Percentiles rank a stretch among this genome's conserved stretches.
These are phyloP conservation scores for Sorex araneus DNA, from an alignment of 2,113 vertebrate genomes.

Conservation along the genomic window DNA sequence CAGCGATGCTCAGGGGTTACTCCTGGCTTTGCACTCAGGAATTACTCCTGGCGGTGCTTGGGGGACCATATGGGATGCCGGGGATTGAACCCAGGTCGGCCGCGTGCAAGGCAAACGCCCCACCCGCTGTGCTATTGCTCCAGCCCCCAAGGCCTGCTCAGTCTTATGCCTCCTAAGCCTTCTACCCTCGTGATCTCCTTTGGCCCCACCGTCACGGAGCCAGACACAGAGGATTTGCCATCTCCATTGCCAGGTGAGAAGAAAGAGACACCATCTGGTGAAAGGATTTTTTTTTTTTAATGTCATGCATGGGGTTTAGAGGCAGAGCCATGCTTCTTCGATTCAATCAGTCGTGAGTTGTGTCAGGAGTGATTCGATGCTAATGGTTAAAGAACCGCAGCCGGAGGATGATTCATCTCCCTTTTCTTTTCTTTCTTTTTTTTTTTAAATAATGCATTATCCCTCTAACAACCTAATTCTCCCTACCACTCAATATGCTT, in stretches of 20 bases:
- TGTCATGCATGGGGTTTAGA: slow-evolving; percentile 39
- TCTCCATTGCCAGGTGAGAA: slow-evolving; percentile 60
- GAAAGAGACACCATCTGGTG: slow-evolving; percentile 21
- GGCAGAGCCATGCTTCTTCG: slow-evolving; percentile 42
- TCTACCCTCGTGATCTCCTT: neutral
- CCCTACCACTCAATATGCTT: neutral
- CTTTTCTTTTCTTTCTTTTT: neutral
- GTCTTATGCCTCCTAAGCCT: neutral
- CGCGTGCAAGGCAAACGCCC: too few relatives aligned
- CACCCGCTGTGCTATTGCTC: too few relatives aligned
- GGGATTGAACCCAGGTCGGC: too few relatives aligned
- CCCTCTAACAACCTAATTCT: slow-evolving; percentile 65
- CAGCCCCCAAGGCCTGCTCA: too few relatives aligned
- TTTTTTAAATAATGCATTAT: slow-evolving; percentile 62
- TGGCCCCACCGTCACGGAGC: neutral
- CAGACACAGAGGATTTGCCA: slow-evolving; percentile 4
- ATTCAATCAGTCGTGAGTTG: slow-evolving; percentile 57
- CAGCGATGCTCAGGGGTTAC: too few relatives aligned
- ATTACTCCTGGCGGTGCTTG: too few relatives aligned
- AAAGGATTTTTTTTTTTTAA: slow-evolving; percentile 23
- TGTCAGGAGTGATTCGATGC: slow-evolving; percentile 55
- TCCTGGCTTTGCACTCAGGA: too few relatives aligned
- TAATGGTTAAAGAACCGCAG: slow-evolving; percentile 43
- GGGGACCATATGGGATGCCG: too few relatives aligned
- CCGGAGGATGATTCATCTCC: slow-evolving; percentile 63